Evolutionary conservation across 2,797 vertebrate species (phyloP).

Genomic region (Epinephelus malabaricus): DNA sequence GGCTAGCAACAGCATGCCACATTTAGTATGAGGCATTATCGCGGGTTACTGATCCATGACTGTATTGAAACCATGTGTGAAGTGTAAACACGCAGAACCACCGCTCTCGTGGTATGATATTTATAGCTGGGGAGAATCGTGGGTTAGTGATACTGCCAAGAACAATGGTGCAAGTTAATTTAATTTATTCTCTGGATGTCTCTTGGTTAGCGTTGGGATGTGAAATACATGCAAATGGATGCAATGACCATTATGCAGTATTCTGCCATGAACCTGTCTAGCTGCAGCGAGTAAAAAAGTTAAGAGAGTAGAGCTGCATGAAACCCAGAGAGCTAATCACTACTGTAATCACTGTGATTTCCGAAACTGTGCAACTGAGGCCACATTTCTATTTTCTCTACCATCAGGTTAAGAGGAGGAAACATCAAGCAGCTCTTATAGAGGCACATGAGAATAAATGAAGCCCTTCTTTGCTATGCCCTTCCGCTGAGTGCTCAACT

Average conservation of each 20-base stretch:
- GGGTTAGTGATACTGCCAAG: constrained; percentile 38
- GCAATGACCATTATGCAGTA: constrained; percentile 8
- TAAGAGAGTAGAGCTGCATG: not conserved
- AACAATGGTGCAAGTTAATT: constrained; percentile 17
- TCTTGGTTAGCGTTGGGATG: constrained; percentile 19
- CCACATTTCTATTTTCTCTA: constrained; percentile 28
- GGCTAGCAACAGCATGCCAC: constrained; percentile 37
- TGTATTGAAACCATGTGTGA: constrained; percentile 51
- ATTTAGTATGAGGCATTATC: constrained; percentile 49
- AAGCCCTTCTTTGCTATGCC: constrained; percentile 41
- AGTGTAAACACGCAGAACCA: constrained; percentile 47
- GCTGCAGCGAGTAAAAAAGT: not conserved
- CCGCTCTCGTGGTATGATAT: constrained; percentile 15
- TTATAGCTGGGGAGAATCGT: constrained; percentile 22
- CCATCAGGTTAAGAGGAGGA: constrained; percentile 19
- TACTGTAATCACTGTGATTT: not conserved
- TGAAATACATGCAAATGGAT: constrained; percentile 51
- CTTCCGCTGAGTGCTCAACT: constrained; percentile 55
- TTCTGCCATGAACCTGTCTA: constrained; percentile 11
- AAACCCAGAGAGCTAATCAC: constrained; percentile 11
- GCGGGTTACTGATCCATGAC: constrained; percentile 43
- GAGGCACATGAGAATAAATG: constrained; percentile 54
- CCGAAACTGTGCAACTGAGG: constrained; percentile 11
- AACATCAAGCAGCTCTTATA: constrained; percentile 36
- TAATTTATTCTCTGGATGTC: constrained; percentile 33